Base-by-base conservation (phyloP, 2,888 invertebrate genomes). In the Lacanobia oleracea region DNA sequence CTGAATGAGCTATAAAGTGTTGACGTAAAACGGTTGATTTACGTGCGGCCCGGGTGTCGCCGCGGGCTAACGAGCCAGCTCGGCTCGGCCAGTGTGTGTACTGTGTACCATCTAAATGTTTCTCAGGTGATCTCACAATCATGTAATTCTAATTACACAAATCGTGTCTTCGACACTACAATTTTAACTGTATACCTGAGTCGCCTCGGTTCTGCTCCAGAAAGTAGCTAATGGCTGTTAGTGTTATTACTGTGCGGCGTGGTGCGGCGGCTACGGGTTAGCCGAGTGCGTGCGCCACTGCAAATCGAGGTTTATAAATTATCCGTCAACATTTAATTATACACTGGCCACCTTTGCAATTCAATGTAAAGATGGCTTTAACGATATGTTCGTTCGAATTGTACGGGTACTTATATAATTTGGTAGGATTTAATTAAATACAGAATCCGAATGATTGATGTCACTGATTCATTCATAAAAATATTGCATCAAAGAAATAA, bases 1-100 rank as follows among this genome's bases (percentile, higher is more conserved):
- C 86, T 83, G 90, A 89, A 90, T 90, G 89, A 90, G 90, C 90
- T 89, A 91, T 91, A 91, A 91, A 91, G 88, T 90, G 90, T 87
- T 90, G 90, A 90, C 88, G 87, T 89, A 89, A 89, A 88, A 88
- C 87, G 77, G 86, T 86, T 90, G 90, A 91, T 91, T 91, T 90
- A 91, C 88, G 86, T 85, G 80, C 86, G 84, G 84, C 82, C 82
- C 86, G 83, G 87, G 86, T 88, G 88, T 87, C 88, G 88, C 85
- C 79, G 80, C 82, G 84, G 71, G 88, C 87, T 89, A 88, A 89
- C 88, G 87, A 88, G 88, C 84, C 71, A 60, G 68, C 74, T n/a
- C 37, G 2, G 72, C 51, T 14, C 68, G 51, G 60, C 76, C 63
- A 67, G 75, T 72, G 69, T 81, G 74, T 77, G 72, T 54, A 83